phyloP scores from a whole-genome alignment of 2,797 vertebrate genomes.

The Parauchenoglanis punctatus region DNA sequence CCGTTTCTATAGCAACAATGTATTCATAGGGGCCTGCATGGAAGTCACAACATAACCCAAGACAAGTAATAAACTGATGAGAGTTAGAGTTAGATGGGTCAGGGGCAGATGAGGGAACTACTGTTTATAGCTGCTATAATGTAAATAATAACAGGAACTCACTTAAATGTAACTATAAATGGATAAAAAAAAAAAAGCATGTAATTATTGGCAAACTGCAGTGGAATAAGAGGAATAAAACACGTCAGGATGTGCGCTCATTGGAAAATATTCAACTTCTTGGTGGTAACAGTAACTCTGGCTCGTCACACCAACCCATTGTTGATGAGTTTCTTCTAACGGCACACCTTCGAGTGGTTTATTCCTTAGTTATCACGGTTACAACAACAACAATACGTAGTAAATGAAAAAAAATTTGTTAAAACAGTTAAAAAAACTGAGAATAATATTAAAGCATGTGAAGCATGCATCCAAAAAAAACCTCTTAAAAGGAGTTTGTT shows the following conservation, averaged over 20 bases:
- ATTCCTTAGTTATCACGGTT: not conserved
- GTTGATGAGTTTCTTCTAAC: not conserved
- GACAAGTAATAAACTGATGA: not conserved
- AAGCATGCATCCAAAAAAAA: not conserved
- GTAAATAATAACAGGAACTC: not conserved
- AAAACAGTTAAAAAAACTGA: not conserved
- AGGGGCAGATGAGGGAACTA: not conserved
- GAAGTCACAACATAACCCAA: not conserved
- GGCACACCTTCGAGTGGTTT: not conserved
- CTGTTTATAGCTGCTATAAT: not conserved
- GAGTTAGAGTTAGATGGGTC: no score
- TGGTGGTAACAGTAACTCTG: not conserved
- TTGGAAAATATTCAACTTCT: not conserved
- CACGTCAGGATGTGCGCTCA: not conserved
- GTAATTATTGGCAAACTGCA: not conserved
- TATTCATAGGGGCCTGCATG: not conserved
- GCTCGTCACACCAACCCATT: not conserved
- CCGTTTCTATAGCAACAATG: not conserved
- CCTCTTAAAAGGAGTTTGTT: not conserved
- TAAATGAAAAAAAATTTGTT: no score
- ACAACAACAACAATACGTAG: no score
- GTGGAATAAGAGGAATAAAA: not conserved
- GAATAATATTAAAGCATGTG: not conserved
- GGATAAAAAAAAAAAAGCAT: not conserved
- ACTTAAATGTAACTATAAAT: not conserved